Conservation (phyloP, 2,888 invertebrate species). For the Drosophila stalkeri region DNA sequence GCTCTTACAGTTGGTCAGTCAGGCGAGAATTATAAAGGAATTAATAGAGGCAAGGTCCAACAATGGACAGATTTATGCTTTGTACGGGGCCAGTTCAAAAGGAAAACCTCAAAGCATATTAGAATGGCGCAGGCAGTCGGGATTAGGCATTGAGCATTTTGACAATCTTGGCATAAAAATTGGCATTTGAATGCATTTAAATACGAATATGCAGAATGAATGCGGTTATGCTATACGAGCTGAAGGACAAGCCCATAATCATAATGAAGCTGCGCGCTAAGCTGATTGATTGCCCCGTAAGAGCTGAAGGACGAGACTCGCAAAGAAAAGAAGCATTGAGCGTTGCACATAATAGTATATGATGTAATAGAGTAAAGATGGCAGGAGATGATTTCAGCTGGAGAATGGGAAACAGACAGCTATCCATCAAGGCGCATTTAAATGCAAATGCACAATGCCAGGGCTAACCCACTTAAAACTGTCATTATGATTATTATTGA, state of each 20-base stretch:
- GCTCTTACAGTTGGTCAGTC: constrained; percentile 69
- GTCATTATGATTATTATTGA: constrained; percentile 80
- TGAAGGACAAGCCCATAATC: constrained; percentile 65
- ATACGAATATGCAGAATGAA: constrained; percentile 61
- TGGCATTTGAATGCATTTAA: constrained; percentile 75
- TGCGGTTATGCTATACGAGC: constrained; percentile 27
- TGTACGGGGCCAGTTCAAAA: constrained; percentile 56
- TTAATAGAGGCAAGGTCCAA: constrained; percentile 71
- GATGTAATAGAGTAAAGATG: constrained; percentile 60
- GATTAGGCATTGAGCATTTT: constrained; percentile 60
- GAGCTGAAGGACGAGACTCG: constrained; percentile 37
- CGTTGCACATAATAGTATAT: constrained; percentile 48
- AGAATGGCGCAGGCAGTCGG: constrained; percentile 48
- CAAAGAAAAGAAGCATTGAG: constrained; percentile 37
- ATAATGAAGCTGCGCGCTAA: constrained; percentile 74
- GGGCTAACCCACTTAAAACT: constrained; percentile 76
- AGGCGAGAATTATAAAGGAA: constrained; percentile 83
- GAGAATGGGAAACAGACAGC: constrained; percentile 51
- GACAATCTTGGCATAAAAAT: constrained; percentile 70
- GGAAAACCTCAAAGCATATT: constrained; percentile 60
- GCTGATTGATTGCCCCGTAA: constrained; percentile 71
- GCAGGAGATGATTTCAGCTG: constrained; percentile 10
- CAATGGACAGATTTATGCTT: constrained; percentile 58
- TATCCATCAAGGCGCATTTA: constrained; percentile 70
- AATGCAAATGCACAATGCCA: constrained; percentile 60